Conservation (phyloP, 2,888 invertebrate species). For the Thumatha senex region DNA sequence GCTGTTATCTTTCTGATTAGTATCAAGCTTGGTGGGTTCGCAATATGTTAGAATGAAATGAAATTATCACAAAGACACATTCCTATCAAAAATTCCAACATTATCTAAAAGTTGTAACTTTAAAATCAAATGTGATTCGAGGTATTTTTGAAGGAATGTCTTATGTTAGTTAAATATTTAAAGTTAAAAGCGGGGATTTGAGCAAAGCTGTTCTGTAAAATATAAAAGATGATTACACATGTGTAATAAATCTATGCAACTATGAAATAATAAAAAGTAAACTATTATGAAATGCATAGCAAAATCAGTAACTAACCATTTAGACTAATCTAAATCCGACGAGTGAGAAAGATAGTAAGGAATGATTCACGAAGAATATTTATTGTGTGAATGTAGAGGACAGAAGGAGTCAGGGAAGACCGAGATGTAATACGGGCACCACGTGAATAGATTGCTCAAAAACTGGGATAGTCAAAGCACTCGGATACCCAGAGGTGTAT, state of each 20-base stretch:
- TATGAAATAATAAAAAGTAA: not conserved
- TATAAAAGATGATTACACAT: slow-evolving; percentile 31
- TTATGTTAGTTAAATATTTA: slow-evolving; percentile 14
- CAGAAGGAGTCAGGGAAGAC: too few relatives aligned
- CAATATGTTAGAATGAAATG: slow-evolving; percentile 34
- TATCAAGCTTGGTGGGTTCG: slow-evolving; percentile 73
- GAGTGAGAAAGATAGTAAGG: too few relatives aligned
- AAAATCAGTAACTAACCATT: not conserved
- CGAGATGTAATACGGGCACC: too few relatives aligned
- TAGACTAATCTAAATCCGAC: too few relatives aligned
- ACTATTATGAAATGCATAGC: not conserved
- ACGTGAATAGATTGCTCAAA: too few relatives aligned
- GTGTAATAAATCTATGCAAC: slow-evolving; percentile 7
- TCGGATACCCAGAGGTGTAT: too few relatives aligned
- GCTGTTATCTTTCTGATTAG: slow-evolving; percentile 81
- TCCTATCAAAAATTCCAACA: slow-evolving; percentile 5
- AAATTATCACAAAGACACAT: slow-evolving; percentile 13
- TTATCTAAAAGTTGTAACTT: not conserved
- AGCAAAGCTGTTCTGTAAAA: slow-evolving; percentile 44
- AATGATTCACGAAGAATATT: too few relatives aligned
- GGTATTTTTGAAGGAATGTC: slow-evolving; percentile 11
- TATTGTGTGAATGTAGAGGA: too few relatives aligned
- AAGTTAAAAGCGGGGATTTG: slow-evolving; percentile 46
- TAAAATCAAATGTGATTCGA: not conserved
- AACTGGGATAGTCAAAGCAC: too few relatives aligned